Base-by-base conservation (phyloP, 1,140 invertebrate genomes). In the Holcopasites calliopsidis region DNA sequence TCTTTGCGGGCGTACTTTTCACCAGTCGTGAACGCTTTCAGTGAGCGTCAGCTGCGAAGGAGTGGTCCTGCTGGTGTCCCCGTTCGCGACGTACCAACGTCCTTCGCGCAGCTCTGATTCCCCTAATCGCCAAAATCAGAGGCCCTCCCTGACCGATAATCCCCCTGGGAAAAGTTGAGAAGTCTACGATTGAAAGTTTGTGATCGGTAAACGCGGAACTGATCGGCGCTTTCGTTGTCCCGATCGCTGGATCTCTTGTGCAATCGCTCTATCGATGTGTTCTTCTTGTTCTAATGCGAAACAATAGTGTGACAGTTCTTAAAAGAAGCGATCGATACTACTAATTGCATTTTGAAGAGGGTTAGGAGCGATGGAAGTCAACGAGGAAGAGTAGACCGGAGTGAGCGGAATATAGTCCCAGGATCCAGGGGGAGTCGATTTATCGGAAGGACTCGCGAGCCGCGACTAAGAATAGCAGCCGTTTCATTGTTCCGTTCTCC, bases 21-120 rank as follows among this genome's bases (percentile, higher is more conserved):
- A 89, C 80, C 88, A 89, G 88, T 87, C 85, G 84, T 69, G 83
- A 83, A 83, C 86, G 79, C 84, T 89, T 82, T 85, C 82, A 89
- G 85, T 80, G 85, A 87, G 85, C 80, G 83, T 80, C 72, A 78
- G 77, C 61, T 70, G 80, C 80, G 66, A 76, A 71, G 76, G 77
- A 77, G 71, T 72, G 77, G 65, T 77, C 80, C 73, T 79, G 55
- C 76, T 60, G 31, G 68, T 79, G 70, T 64, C 72, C 80, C 72
- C 66, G 42, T 68, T 76, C 49, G 23, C 38, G 16, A 44, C 28
- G 35, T 28, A 47, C 10, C 72, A 79, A 60, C 42, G n/a, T 54
- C 26, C 40, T 44, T 69, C 40, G n/a, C n/a, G n/a, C n/a, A n/a
- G n/a, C n/a, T n/a, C n/a, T n/a, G n/a, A n/a, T n/a, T n/a, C n/a